Conservation (phyloP, 2,113 vertebrate species). For the Rutilus rutilus region DNA sequence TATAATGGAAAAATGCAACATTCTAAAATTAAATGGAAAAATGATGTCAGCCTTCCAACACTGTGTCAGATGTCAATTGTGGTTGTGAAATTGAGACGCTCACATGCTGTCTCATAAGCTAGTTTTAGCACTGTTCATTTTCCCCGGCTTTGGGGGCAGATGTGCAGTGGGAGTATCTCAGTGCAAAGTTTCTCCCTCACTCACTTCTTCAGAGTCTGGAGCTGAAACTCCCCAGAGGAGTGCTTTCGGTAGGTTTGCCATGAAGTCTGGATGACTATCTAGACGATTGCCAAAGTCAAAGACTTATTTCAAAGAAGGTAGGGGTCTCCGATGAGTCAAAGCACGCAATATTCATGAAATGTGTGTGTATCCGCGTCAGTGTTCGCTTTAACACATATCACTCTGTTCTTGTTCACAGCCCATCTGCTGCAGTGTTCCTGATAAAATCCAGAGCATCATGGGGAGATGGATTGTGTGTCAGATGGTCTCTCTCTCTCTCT, state of each 20-base stretch:
- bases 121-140: conserved; percentile 27
- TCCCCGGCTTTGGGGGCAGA: neutral
- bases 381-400: conserved; percentile 46
- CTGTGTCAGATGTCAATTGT: conserved; percentile 9
- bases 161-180: conserved; percentile 39
- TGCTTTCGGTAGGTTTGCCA: conserved; percentile 32
- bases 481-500: conserved; percentile 43
- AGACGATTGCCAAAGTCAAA: conserved; percentile 46
- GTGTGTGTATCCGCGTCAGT: conserved; percentile 14
- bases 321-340: conserved; percentile 35
- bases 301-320: conserved; percentile 52
- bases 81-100: neutral
- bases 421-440: conserved; percentile 57
- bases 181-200: neutral
- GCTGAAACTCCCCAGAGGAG: conserved; percentile 41
- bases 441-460: conserved; percentile 55
- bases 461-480: conserved; percentile 55
- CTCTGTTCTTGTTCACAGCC: conserved; percentile 54
- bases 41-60: neutral
- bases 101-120: conserved; percentile 10
- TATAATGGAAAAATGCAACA: conserved; percentile 12
- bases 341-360: conserved; percentile 50
- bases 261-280: conserved; percentile 52
- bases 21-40: conserved; percentile 11
- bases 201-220: neutral